A percentile compares a stretch with the other conserved stretches of the same genome.
These are phyloP conservation scores for Tenthredo scrophulariae DNA, from an alignment of 2,888 invertebrate genomes.

Conservation along the genomic window DNA sequence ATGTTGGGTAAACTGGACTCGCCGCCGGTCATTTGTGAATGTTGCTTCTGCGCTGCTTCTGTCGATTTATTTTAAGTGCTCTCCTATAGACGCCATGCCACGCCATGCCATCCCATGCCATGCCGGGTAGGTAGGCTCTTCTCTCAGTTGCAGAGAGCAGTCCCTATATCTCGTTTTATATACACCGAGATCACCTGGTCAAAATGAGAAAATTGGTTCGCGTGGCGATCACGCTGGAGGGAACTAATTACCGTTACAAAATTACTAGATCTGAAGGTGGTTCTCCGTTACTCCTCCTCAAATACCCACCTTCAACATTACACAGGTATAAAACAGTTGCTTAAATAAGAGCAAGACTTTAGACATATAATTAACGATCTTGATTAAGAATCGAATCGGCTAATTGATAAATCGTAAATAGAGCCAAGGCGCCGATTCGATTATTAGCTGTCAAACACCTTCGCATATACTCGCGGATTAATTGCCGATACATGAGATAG, in stretches of 20 bases:
- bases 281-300: not conserved
- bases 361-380: slow-evolving; percentile 1
- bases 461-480: not conserved
- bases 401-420: not conserved
- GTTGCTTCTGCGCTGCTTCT: slow-evolving; percentile 52
- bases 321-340: not conserved
- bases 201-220: slow-evolving; percentile 37
- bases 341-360: not conserved
- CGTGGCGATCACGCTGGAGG: slow-evolving; percentile 33
- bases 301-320: not conserved
- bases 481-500: not conserved
- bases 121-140: not conserved
- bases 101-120: slow-evolving; percentile 15
- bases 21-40: slow-evolving; percentile 53
- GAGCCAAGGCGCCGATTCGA: slow-evolving; percentile 28
- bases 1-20: slow-evolving; percentile 53
- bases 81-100: slow-evolving; percentile 33
- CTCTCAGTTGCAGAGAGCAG: not conserved
- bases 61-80: slow-evolving; percentile 50
- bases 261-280: not conserved
- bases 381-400: slow-evolving; percentile 27
- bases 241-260: slow-evolving; percentile 28
- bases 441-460: not conserved
- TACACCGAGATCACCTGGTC: not conserved
- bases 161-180: not conserved